A percentile compares a stretch with the other conserved stretches of the same genome.
Conservation (phyloP, 2,797 vertebrate species). For the Pangasius sanitwongsei region DNA sequence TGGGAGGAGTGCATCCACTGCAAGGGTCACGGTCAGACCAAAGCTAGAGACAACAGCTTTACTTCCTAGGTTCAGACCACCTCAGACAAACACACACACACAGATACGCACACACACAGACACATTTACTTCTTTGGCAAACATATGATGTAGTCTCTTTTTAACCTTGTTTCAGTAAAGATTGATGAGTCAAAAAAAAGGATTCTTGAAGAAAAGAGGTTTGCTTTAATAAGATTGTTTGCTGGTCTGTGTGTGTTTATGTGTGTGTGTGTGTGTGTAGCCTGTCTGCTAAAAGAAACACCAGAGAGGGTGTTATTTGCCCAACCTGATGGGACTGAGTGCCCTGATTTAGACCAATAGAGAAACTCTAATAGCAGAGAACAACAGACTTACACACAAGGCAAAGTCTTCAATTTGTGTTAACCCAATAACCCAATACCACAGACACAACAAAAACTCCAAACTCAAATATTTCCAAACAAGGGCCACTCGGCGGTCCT, state of each 20-base stretch:
- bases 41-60: slow-evolving; percentile 23
- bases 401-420: background rate
- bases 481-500: background rate
- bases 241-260: background rate
- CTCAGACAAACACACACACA: slow-evolving; percentile 6
- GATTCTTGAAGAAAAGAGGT: background rate
- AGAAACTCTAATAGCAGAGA: slow-evolving; percentile 13
- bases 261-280: slow-evolving; percentile 1
- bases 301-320: slow-evolving; percentile 7
- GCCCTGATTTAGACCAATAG: slow-evolving; percentile 19
- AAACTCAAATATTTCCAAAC: slow-evolving; percentile 17
- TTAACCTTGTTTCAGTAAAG: slow-evolving; percentile 14
- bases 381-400: background rate
- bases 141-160: background rate
- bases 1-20: slow-evolving; percentile 5
- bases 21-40: slow-evolving; percentile 30
- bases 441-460: slow-evolving; percentile 8
- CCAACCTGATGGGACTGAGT: slow-evolving; percentile 24
- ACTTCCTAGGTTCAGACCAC: slow-evolving; percentile 30
- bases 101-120: background rate
- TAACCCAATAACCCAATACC: background rate
- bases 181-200: background rate
- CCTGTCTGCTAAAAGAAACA: slow-evolving; percentile 6
- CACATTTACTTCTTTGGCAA: background rate
- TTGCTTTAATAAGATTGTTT: background rate